Evolutionary conservation across 2,888 invertebrate species (phyloP).

Genomic region (Synanthedon vespiformis): DNA sequence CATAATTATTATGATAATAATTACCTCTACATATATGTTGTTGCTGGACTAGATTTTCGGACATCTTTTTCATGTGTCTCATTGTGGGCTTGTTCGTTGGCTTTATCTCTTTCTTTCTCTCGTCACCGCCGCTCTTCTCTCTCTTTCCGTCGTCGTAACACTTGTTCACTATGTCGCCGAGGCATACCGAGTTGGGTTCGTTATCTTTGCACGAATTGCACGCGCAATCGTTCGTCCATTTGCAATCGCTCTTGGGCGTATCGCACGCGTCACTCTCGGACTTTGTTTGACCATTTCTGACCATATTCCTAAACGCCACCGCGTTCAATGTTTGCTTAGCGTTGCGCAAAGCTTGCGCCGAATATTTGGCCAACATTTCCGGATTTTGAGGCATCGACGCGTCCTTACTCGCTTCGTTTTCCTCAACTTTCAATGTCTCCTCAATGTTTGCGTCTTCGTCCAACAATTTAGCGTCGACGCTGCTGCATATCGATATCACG

Average conservation of each 20-base stretch:
- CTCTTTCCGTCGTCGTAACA: slow-evolving; percentile 26
- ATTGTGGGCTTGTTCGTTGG: slow-evolving; percentile 18
- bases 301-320: slow-evolving; percentile 46
- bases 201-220: slow-evolving; percentile 41
- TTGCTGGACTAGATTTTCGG: slow-evolving; percentile 50
- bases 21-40: slow-evolving; percentile 61
- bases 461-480: slow-evolving; percentile 44
- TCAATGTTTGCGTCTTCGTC: slow-evolving; percentile 37
- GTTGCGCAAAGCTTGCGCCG: slow-evolving; percentile 48
- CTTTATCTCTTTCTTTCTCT: slow-evolving; percentile 20
- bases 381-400: slow-evolving; percentile 30
- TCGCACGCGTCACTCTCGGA: slow-evolving; percentile 53
- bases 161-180: slow-evolving; percentile 39
- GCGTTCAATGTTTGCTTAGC: slow-evolving; percentile 54
- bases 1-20: too few relatives aligned
- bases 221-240: slow-evolving; percentile 54
- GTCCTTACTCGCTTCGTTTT: background rate
- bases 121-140: slow-evolving; percentile 16
- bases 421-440: slow-evolving; percentile 22
- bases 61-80: slow-evolving; percentile 38
- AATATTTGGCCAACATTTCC: slow-evolving; percentile 50
- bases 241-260: slow-evolving; percentile 47
- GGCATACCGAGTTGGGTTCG: slow-evolving; percentile 23
- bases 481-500: slow-evolving; percentile 50
- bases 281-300: slow-evolving; percentile 42